Percentiles rank a stretch among this genome's conserved stretches.
phyloP scores from a whole-genome alignment of 2,888 invertebrate species.

The Elmis aenea region DNA sequence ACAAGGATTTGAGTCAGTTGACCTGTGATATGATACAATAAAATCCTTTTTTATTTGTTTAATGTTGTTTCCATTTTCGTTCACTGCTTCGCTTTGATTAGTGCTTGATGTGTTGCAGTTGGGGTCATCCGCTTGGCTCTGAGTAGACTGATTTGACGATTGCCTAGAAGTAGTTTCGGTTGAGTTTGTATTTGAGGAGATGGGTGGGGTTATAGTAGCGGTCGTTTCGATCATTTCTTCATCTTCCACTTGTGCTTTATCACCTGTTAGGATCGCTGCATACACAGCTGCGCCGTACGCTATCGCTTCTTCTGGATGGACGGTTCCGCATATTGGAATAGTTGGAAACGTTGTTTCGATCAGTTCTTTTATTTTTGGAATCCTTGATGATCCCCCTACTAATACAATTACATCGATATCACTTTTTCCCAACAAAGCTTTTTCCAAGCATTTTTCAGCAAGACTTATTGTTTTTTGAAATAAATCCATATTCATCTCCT shows the following conservation, averaged over 20 bases:
- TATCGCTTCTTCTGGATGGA: conserved; percentile 97
- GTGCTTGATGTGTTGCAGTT: no score
- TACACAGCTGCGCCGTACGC: conserved; percentile 96
- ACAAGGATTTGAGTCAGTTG: no score
- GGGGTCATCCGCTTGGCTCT: no score
- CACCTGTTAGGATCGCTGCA: conserved; percentile 90
- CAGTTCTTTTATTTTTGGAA: conserved; percentile 95
- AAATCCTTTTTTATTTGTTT: no score
- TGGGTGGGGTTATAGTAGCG: no score
- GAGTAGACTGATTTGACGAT: no score
- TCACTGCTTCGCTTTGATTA: no score
- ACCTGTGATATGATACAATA: no score
- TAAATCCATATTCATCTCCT: conserved; percentile 92
- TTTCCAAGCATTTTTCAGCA: conserved; percentile 91
- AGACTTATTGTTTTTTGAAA: conserved; percentile 96
- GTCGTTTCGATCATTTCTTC: no score
- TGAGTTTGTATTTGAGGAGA: no score
- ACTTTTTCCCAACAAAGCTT: conserved; percentile 94
- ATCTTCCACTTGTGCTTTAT: conserved; percentile 81
- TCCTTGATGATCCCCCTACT: conserved; percentile 95
- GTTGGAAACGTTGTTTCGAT: conserved; percentile 95
- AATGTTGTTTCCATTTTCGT: no score
- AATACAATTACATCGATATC: conserved; percentile 86
- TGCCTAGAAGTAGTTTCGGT: no score
- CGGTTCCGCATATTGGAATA: conserved; percentile 93